Percentiles rank a stretch among this genome's conserved stretches.
Evolutionary conservation across 2,888 invertebrate genomes (phyloP).

Genomic region (Campoplex nolae): DNA sequence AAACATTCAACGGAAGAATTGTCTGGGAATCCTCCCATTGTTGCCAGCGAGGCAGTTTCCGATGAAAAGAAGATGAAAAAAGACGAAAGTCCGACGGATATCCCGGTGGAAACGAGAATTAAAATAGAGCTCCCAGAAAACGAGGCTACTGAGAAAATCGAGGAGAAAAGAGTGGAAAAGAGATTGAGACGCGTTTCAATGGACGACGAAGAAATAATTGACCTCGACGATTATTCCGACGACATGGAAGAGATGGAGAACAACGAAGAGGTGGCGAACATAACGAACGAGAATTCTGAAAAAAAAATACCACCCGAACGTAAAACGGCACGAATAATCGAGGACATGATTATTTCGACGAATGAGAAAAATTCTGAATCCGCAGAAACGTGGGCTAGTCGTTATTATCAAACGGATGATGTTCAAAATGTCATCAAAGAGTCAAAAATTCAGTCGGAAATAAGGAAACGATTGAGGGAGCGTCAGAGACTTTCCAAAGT

Average conservation of each 20-base stretch:
- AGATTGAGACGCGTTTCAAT: constrained; percentile 23
- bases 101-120: background rate
- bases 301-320: constrained; percentile 50
- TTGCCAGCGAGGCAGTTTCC: background rate
- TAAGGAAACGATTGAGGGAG: constrained; percentile 82
- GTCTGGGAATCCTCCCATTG: background rate
- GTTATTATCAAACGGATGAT: constrained; percentile 83
- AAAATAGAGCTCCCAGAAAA: constrained; percentile 45
- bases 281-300: constrained; percentile 25
- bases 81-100: background rate
- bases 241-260: constrained; percentile 81
- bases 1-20: constrained; percentile 30
- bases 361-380: constrained; percentile 72
- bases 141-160: constrained; percentile 2
- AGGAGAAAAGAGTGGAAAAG: constrained; percentile 47
- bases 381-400: constrained; percentile 82
- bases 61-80: constrained; percentile 1
- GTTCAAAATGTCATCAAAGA: constrained; percentile 83
- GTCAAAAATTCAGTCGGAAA: constrained; percentile 83
- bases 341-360: constrained; percentile 14
- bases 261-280: constrained; percentile 56
- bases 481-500: constrained; percentile 81
- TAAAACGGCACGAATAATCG: background rate
- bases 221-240: constrained; percentile 82
- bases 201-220: constrained; percentile 81